These are phyloP conservation scores for Apocrypta bakeri DNA, from an alignment of 1,140 invertebrate species.

Conservation along the genomic window DNA sequence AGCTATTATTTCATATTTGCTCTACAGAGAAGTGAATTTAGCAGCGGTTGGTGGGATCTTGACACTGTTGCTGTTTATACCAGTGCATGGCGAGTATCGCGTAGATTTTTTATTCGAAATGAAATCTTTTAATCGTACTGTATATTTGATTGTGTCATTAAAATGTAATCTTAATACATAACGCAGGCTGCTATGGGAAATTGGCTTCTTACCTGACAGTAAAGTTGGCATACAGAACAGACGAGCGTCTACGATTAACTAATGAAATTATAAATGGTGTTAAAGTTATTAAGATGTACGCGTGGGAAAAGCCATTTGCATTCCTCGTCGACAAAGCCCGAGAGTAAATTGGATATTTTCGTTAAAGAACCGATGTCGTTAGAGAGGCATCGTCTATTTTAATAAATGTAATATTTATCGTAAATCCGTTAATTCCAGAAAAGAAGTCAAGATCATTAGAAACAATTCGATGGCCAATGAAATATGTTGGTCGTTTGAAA, in stretches of 20 bases:
- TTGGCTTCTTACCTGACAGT: constrained; percentile 79
- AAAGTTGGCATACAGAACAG: constrained; percentile 82
- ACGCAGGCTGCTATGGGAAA: constrained; percentile 80
- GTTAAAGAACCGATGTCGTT: background rate
- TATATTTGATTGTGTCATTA: background rate
- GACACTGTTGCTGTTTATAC: constrained; percentile 86
- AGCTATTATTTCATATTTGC: constrained; percentile 82
- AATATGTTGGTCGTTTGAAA: constrained; percentile 76
- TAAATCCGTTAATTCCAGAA: constrained; percentile 55
- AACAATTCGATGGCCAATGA: constrained; percentile 62
- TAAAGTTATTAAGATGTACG: constrained; percentile 93
- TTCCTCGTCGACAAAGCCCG: constrained; percentile 77
- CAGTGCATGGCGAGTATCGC: constrained; percentile 81
- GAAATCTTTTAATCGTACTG: background rate
- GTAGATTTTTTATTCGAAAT: background rate
- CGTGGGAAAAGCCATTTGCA: constrained; percentile 87
- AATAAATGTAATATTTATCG: background rate
- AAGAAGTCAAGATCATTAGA: constrained; percentile 68
- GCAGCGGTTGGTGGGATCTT: constrained; percentile 86
- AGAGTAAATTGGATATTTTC: constrained; percentile 62
- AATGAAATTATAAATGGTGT: constrained; percentile 92
- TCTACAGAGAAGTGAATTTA: constrained; percentile 84
- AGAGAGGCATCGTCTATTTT: no score
- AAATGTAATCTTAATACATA: background rate
- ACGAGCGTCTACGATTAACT: constrained; percentile 88